Evolutionary conservation across 2,113 vertebrate genomes (phyloP).

Genomic region (Stegastes partitus): DNA sequence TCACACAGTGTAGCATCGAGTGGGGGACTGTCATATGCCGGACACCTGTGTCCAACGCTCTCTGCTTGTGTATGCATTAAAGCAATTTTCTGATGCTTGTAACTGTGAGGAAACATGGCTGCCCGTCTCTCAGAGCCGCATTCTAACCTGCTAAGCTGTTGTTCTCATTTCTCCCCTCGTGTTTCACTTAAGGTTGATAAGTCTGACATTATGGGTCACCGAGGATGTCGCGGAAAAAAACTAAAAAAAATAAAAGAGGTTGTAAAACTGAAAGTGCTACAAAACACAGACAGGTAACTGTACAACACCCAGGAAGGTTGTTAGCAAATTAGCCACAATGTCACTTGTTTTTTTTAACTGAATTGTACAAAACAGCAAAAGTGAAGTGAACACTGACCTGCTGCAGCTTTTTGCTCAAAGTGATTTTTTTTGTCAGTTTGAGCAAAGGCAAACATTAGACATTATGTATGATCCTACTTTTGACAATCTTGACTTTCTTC

Average conservation of each 20-base stretch:
- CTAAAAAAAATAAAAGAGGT: slow-evolving; percentile 32
- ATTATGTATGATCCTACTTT: background rate
- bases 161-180: slow-evolving; percentile 52
- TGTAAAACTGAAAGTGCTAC: slow-evolving; percentile 39
- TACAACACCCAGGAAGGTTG: slow-evolving; percentile 10
- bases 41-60: slow-evolving; percentile 42
- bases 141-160: slow-evolving; percentile 55
- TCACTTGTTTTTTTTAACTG: slow-evolving; percentile 1
- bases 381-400: background rate
- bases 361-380: slow-evolving; percentile 3
- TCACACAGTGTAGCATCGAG: slow-evolving; percentile 24
- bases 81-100: slow-evolving; percentile 58
- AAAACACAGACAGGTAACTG: slow-evolving; percentile 23
- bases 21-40: slow-evolving; percentile 45
- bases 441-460: background rate
- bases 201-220: slow-evolving; percentile 44
- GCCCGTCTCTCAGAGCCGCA: slow-evolving; percentile 52
- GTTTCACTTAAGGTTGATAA: slow-evolving; percentile 54
- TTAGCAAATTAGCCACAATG: slow-evolving; percentile 15
- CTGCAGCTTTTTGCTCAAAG: background rate
- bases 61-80: slow-evolving; percentile 70
- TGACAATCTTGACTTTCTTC: background rate
- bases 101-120: slow-evolving; percentile 43
- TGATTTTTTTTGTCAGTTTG: background rate
- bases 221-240: too few relatives aligned